phyloP scores from a whole-genome alignment of 2,797 vertebrate species.

The Myiothlypis coronata region DNA sequence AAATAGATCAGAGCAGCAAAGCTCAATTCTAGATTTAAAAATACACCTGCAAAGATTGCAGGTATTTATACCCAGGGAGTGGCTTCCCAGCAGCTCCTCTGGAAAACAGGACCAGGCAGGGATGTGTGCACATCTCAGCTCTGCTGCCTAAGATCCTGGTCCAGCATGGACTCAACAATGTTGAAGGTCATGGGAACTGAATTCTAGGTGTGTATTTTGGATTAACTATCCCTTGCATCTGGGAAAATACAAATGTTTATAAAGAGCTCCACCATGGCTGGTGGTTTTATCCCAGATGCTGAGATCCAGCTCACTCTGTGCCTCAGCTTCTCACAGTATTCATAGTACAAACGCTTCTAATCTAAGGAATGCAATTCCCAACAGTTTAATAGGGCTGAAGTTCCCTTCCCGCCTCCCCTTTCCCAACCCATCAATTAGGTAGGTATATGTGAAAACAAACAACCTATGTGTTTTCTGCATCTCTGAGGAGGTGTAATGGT shows the following conservation, averaged over 20 bases:
- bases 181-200: rapidly evolving
- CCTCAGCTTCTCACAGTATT: not conserved
- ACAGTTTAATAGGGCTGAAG: constrained; percentile 46
- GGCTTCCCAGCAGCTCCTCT: not conserved
- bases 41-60: not conserved
- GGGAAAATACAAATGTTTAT: constrained; percentile 1
- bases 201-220: not conserved
- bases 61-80: not conserved
- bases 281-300: not conserved
- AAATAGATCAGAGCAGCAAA: not conserved
- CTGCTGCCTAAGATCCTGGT: not conserved
- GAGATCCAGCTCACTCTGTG: not conserved
- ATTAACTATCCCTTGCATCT: not conserved
- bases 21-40: not conserved
- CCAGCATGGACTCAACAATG: rapidly evolving
- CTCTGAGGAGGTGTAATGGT: constrained; percentile 39
- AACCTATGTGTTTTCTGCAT: constrained; percentile 52
- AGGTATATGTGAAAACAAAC: constrained; percentile 63
- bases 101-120: not conserved
- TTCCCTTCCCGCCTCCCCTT: constrained; percentile 16
- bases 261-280: not conserved
- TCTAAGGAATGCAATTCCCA: constrained; percentile 25
- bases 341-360: constrained; percentile 35
- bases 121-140: rapidly evolving
- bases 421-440: constrained; percentile 64